Evolutionary conservation across 2,113 vertebrate genomes (phyloP), one percentile per base, ranked within the genome.

Genomic region (Limanda limanda): DNA sequence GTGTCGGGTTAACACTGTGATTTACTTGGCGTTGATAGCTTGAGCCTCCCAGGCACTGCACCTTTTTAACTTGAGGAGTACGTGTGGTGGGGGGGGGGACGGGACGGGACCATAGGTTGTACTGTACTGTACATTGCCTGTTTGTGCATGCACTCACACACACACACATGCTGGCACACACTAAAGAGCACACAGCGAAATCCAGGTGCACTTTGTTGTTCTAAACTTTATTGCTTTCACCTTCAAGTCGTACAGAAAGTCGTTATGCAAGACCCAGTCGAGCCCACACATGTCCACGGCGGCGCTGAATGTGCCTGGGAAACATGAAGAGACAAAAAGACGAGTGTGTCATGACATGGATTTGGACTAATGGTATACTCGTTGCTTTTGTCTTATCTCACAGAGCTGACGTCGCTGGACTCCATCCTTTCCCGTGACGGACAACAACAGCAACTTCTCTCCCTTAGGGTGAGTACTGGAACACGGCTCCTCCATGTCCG

Each of bases 141-240:
- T 89, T 85, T 76, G 79, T 85, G 83, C 88, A 81, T 84, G 80
- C 76, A 85, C 66, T 51, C 37, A 71, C 67, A 78, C 25, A 31
- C 31, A 31, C 27, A 31, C 31, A 31, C 31, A n/a, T n/a, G 31
- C 31, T 31, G 31, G 31, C 69, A 60, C 68, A 67, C 69, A 60
- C 76, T 68, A 76, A 76, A 31, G 31, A 7, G 5, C 65, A 56
- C 68, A 86, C 63, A 72, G 79, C 47, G 12, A 74, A 88, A 86
- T 87, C 90, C 92, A 92, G 90, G 91, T 93, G 90, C 84, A 83
- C 89, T 87, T 88, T 92, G 88, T 90, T 90, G 86, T 91, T 90
- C 68, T 40, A 71, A 81, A 89, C 66, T 92, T 91, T 90, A 86
- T 84, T 76, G 80, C 89, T 78, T 88, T 92, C 77, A 84, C 78